Percentiles rank a stretch among this genome's conserved stretches.
phyloP scores from a whole-genome alignment of 2,797 vertebrate genomes.

The Euthynnus affinis region DNA sequence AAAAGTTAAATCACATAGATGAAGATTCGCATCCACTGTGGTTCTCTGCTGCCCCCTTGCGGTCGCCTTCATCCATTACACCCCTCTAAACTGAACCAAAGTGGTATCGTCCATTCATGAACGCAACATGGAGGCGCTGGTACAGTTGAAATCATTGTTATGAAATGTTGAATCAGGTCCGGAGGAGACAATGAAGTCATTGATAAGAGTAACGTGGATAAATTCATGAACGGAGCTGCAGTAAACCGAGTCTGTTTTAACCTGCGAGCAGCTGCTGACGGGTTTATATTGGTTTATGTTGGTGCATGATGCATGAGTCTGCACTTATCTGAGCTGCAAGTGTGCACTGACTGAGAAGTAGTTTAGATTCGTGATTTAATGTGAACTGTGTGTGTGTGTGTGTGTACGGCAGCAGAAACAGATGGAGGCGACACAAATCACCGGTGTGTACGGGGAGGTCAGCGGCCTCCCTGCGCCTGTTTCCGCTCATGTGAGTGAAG shows the following conservation, averaged over 20 bases:
- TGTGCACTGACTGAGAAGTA: background rate
- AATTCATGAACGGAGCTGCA: background rate
- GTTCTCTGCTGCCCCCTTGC: conserved; percentile 18
- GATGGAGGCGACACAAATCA: conserved; percentile 69
- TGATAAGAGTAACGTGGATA: background rate
- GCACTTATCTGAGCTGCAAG: background rate
- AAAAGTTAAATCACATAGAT: too few relatives aligned
- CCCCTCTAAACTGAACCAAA: conserved; percentile 3
- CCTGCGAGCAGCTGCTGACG: background rate
- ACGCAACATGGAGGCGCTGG: conserved; percentile 66
- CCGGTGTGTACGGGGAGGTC: conserved; percentile 70
- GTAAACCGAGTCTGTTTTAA: background rate
- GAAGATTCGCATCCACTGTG: background rate
- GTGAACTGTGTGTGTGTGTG: background rate
- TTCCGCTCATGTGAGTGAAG: conserved; percentile 69
- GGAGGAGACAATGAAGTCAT: accelerated
- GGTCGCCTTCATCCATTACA: background rate
- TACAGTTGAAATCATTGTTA: background rate
- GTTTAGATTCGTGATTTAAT: background rate
- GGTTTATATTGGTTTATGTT: background rate
- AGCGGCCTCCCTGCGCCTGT: conserved; percentile 70
- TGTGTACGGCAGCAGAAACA: background rate
- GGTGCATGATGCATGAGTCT: background rate
- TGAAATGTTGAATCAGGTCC: background rate
- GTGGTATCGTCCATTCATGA: conserved; percentile 60